These are phyloP conservation scores for Scelioninae gen. 1 DNA, from an alignment of 2,888 invertebrate genomes.

Conservation along the genomic window DNA sequence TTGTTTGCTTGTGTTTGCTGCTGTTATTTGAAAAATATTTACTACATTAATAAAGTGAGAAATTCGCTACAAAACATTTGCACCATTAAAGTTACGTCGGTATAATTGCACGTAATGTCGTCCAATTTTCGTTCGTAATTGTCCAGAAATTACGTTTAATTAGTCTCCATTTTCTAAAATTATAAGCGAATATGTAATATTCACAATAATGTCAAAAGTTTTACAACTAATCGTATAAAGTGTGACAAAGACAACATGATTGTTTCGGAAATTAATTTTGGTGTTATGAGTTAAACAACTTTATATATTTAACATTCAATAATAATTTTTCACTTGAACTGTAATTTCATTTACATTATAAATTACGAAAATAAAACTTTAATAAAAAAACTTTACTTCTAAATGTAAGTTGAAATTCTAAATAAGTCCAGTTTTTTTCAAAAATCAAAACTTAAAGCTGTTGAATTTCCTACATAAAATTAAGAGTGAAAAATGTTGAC, in stretches of 20 bases:
- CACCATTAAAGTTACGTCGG: neutral
- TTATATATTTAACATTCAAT: no score
- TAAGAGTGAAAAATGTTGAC: neutral
- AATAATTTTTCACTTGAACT: neutral
- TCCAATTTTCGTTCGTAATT: constrained; percentile 13
- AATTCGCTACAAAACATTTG: neutral
- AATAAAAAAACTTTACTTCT: neutral
- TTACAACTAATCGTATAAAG: neutral
- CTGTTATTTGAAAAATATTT: neutral
- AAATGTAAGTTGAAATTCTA: neutral
- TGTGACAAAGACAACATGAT: neutral
- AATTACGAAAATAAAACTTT: neutral
- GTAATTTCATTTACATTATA: neutral
- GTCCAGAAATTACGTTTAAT: constrained; percentile 9
- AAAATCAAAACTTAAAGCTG: no score
- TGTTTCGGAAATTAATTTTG: neutral
- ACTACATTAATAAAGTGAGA: neutral
- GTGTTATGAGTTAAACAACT: neutral
- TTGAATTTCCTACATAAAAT: no score
- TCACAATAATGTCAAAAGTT: constrained; percentile 9
- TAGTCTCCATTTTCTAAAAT: constrained; percentile 1
- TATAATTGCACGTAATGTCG: neutral
- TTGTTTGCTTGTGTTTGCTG: neutral
- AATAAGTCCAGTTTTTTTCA: no score
- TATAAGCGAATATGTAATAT: constrained; percentile 6